These are phyloP conservation scores for Gymnoscopelus braueri DNA, from an alignment of 2,797 vertebrate species.

Conservation along the genomic window DNA sequence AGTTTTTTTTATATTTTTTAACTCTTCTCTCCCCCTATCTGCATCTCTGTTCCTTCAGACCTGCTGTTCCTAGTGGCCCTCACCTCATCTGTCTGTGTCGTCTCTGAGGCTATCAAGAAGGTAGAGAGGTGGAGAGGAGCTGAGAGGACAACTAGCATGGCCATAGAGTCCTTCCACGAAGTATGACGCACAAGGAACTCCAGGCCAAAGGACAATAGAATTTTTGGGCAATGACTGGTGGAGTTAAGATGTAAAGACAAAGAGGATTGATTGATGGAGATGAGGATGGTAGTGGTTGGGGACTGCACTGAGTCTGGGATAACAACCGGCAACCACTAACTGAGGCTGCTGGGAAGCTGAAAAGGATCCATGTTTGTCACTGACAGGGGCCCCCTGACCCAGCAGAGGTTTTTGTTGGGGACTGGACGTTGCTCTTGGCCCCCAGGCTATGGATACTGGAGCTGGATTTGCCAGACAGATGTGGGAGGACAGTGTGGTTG, in stretches of 20 bases:
- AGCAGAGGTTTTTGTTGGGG: conserved; percentile 33
- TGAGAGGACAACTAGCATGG: conserved; percentile 73
- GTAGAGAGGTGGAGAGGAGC: conserved; percentile 79
- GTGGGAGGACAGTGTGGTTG: conserved; percentile 3
- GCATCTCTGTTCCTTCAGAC: conserved; percentile 77
- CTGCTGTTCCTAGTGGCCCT: conserved; percentile 92
- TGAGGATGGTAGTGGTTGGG: conserved; percentile 12
- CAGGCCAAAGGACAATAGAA: conserved; percentile 53
- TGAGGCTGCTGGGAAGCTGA: conserved; percentile 24
- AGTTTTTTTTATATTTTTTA: too few relatives aligned
- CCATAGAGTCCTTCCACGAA: conserved; percentile 85
- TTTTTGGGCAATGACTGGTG: neutral
- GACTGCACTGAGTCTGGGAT: neutral
- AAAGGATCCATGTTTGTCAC: conserved; percentile 25
- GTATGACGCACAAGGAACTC: conserved; percentile 82
- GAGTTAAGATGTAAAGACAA: conserved; percentile 18
- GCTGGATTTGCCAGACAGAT: neutral
- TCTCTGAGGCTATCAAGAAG: conserved; percentile 93
- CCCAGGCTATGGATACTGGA: neutral
- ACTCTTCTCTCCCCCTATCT: neutral
- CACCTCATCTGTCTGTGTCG: conserved; percentile 93
- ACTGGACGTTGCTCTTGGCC: conserved; percentile 7
- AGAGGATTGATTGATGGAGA: conserved; percentile 64
- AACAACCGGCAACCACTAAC: conserved; percentile 38
- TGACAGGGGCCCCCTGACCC: conserved; percentile 13